Evolutionary conservation across 2,888 invertebrate genomes (phyloP).

Genomic region (Heliconius cydno): DNA sequence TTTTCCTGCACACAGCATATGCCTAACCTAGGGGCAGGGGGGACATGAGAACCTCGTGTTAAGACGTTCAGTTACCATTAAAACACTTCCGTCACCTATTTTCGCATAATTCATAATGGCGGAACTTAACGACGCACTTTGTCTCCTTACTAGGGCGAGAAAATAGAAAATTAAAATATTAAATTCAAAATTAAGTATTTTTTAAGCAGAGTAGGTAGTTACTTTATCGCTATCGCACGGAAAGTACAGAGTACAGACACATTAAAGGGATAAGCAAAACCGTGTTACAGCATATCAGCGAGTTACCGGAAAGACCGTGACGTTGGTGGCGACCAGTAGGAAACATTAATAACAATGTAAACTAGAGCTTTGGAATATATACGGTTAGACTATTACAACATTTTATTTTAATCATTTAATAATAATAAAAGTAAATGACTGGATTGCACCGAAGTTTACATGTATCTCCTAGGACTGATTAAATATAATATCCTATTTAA

Average conservation of each 20-base stretch:
- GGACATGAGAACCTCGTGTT: too few species aligned
- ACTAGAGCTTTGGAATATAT: background rate
- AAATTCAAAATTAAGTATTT: background rate
- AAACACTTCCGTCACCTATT: too few species aligned
- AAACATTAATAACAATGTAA: conserved; percentile 27
- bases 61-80: too few species aligned
- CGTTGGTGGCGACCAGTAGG: conserved; percentile 58
- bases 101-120: too few species aligned
- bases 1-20: too few species aligned
- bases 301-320: conserved; percentile 49
- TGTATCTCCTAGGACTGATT: too few species aligned
- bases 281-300: conserved; percentile 42
- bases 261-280: conserved; percentile 30
- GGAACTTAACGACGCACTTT: too few species aligned
- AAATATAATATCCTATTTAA: too few species aligned
- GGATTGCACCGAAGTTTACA: background rate
- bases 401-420: background rate
- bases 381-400: background rate
- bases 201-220: background rate
- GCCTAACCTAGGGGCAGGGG: too few species aligned
- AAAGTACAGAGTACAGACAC: conserved; percentile 35
- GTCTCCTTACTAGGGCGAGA: too few species aligned
- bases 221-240: conserved; percentile 14
- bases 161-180: background rate
- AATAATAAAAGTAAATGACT: background rate